Evolutionary conservation across 2,113 vertebrate species (phyloP).

Genomic region (Oreochromis aureus): DNA sequence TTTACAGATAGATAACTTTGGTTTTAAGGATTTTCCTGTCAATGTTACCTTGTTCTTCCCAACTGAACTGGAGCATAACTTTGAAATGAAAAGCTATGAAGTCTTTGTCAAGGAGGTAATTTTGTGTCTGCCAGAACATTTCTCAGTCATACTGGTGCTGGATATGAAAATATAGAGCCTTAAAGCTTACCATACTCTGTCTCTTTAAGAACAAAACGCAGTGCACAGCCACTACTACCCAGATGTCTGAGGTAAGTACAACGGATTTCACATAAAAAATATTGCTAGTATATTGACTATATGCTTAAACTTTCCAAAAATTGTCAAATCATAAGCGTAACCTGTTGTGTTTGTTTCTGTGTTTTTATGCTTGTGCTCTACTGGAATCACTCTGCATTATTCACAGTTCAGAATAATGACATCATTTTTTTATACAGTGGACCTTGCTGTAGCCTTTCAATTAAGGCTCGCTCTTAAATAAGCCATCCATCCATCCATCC

Average conservation of each 20-base stretch:
- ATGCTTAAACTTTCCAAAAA: not conserved
- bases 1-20: conserved; percentile 60
- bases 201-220: conserved; percentile 41
- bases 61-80: conserved; percentile 30
- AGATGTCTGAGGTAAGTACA: conserved; percentile 17
- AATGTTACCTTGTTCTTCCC: conserved; percentile 48
- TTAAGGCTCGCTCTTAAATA: not conserved
- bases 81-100: conserved; percentile 19
- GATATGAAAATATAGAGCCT: not conserved
- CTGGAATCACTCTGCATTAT: not conserved
- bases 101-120: conserved; percentile 41
- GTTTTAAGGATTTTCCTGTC: conserved; percentile 49
- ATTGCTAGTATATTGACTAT: not conserved
- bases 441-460: not conserved
- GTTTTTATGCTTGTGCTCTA: not conserved
- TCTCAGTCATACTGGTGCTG: not conserved
- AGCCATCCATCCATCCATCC: no score
- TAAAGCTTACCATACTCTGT: not conserved
- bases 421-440: not conserved
- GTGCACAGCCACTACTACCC: not conserved
- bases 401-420: not conserved
- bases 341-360: no score
- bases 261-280: not conserved
- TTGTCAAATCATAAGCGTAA: no score
- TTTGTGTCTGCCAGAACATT: not conserved